These are phyloP conservation scores for Pissodes strobi DNA, from an alignment of 1,140 invertebrate species.

Conservation along the genomic window DNA sequence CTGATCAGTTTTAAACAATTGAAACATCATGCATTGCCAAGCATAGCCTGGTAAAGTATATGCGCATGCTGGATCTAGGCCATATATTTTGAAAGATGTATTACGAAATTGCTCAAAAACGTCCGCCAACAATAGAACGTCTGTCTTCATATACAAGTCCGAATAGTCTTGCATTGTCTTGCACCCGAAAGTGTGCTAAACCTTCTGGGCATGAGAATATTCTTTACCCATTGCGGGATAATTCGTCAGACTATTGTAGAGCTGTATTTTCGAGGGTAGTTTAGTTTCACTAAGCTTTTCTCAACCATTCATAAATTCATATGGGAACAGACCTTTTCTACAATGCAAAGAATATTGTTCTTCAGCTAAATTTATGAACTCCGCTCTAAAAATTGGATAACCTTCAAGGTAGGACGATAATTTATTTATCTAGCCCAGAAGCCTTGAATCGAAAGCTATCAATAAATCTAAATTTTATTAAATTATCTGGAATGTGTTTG, in stretches of 20 bases:
- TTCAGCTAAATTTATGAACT: slow-evolving; percentile 10
- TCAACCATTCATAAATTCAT: slow-evolving; percentile 46
- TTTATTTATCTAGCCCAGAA: slow-evolving; percentile 26
- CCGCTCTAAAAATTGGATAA: background rate
- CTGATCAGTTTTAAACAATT: slow-evolving; percentile 50
- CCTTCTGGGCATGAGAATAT: slow-evolving; percentile 49
- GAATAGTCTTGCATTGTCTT: slow-evolving; percentile 54
- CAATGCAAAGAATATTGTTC: slow-evolving; percentile 44
- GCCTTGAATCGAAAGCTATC: slow-evolving; percentile 28
- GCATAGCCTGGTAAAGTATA: slow-evolving; percentile 50
- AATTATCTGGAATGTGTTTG: too few species aligned
- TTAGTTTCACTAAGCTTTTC: slow-evolving; percentile 33
- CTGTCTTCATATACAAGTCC: slow-evolving; percentile 56
- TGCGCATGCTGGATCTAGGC: slow-evolving; percentile 52
- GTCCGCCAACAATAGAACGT: slow-evolving; percentile 55
- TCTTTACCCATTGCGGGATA: slow-evolving; percentile 47
- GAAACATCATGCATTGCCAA: slow-evolving; percentile 45
- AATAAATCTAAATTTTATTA: slow-evolving; percentile 25
- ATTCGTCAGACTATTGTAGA: slow-evolving; percentile 52
- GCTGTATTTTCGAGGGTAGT: slow-evolving; percentile 46
- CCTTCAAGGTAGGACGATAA: slow-evolving; percentile 11
- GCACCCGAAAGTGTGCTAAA: slow-evolving; percentile 55
- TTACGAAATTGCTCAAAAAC: slow-evolving; percentile 56
- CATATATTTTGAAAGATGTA: slow-evolving; percentile 46
- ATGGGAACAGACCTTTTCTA: slow-evolving; percentile 52